Evolutionary conservation across 2,113 vertebrate genomes (phyloP).

Genomic region (Polyodon spathula): DNA sequence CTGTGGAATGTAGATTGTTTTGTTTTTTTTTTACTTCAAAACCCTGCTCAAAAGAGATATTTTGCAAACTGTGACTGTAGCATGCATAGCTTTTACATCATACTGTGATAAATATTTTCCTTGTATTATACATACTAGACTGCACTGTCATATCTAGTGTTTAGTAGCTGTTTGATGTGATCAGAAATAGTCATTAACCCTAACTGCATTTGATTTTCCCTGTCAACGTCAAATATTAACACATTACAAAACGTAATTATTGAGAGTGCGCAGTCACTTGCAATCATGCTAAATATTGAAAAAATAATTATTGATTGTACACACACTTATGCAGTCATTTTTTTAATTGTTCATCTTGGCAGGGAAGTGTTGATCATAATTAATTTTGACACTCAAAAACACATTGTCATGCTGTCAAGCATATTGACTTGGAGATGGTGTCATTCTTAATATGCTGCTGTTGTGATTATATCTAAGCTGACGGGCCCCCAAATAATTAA

Average conservation of each 20-base stretch:
- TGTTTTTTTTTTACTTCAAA: slow-evolving; percentile 39
- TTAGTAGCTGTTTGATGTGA: slow-evolving; percentile 14
- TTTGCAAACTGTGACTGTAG: slow-evolving; percentile 31
- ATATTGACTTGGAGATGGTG: not conserved
- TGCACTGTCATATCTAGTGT: slow-evolving; percentile 17
- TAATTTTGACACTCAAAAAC: slow-evolving; percentile 20
- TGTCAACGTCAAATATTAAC: slow-evolving; percentile 11
- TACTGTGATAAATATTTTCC: no score
- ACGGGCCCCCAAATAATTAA: slow-evolving; percentile 1
- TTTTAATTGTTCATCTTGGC: slow-evolving; percentile 39
- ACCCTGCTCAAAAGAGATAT: slow-evolving; percentile 33
- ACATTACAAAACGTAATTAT: not conserved
- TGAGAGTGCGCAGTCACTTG: slow-evolving; percentile 2
- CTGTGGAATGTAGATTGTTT: slow-evolving; percentile 4
- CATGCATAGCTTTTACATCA: slow-evolving; percentile 36
- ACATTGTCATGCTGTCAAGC: slow-evolving; percentile 24
- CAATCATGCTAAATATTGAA: slow-evolving; percentile 24
- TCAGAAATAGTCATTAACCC: slow-evolving; percentile 11
- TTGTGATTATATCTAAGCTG: not conserved
- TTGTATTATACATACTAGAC: no score
- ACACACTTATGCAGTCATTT: slow-evolving; percentile 28
- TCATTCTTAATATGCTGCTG: not conserved
- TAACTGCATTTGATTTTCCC: not conserved
- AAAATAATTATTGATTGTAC: slow-evolving; percentile 24
- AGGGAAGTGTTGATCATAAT: slow-evolving; percentile 27